Evolutionary conservation across 2,113 vertebrate species (phyloP).

Genomic region (Nematolebias whitei): DNA sequence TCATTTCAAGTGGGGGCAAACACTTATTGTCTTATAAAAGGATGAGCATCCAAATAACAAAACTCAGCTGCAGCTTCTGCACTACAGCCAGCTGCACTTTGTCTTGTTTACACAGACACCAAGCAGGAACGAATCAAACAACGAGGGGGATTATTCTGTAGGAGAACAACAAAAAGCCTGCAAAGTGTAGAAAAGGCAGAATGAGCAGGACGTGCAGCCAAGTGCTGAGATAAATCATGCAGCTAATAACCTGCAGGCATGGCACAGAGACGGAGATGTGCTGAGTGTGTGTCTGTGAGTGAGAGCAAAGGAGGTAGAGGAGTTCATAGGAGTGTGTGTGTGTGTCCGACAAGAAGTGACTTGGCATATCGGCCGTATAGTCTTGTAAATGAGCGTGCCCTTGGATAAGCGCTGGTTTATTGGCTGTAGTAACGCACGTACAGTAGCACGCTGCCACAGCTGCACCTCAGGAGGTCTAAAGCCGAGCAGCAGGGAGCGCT

Average conservation of each 20-base stretch:
- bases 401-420: constrained; percentile 49
- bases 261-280: constrained; percentile 34
- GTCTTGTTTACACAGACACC: too few species aligned
- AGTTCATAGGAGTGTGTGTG: constrained; percentile 10
- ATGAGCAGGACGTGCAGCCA: constrained; percentile 32
- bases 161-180: constrained; percentile 30
- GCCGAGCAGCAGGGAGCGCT: constrained; percentile 37
- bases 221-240: constrained; percentile 60
- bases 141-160: constrained; percentile 45
- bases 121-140: constrained; percentile 31
- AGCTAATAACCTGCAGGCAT: constrained; percentile 59
- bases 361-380: constrained; percentile 56
- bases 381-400: constrained; percentile 27
- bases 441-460: constrained; percentile 24
- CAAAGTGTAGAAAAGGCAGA: constrained; percentile 30
- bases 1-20: not conserved
- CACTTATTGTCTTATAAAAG: not conserved
- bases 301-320: constrained; percentile 18
- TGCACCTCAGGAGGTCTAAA: constrained; percentile 48
- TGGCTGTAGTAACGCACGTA: constrained; percentile 45
- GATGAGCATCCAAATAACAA: constrained; percentile 3
- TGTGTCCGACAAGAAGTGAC: constrained; percentile 49
- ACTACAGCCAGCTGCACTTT: constrained; percentile 14
- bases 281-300: constrained; percentile 18
- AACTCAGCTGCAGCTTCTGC: constrained; percentile 24